Base-by-base conservation (phyloP, 2,888 invertebrate species). In the Drosophila anomalata region DNA sequence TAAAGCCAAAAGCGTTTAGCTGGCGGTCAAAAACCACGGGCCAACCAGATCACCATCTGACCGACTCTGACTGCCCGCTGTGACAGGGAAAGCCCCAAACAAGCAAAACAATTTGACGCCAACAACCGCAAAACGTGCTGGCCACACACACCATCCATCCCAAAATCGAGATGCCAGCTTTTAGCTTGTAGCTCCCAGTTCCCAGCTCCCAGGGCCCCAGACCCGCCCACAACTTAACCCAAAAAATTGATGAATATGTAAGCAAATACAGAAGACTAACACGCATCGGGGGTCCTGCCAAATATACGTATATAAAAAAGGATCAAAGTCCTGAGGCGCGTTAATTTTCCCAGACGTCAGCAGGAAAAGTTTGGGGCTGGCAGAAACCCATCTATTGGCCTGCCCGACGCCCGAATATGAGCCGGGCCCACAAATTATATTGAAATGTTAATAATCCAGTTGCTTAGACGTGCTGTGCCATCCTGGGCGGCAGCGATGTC, bases 361-460 rank as follows among this genome's bases (percentile, higher is more conserved):
- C 87, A 88, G 70, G 88, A 88, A 84, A 75, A 81, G 85, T 82
- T 75, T 63, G 76, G 39, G 66, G 73, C 61, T 50, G 22, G 22
- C 22, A 22, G 11, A 12, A 29, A 26, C 36, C 82, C 82, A 82
- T 87, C 79, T 79, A 48, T 20, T 44, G n/a, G 17, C 54, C 17
- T 17, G 42, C 22, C 29, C 31, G 57, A 68, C 1, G 17, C 17
- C 29, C 31, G 57, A 68, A 69, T 67, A 69, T 63, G 63, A 68
- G 56, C 51, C 67, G 39, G 14, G n/a, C 41, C 33, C 61, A 79
- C 78, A 87, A 84, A 84, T 79, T 78, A 82, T 78, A 88, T 88
- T 89, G 79, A 89, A 89, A 88, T 89, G 89, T 89, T 88, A 79
- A 89, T 88, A 88, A 88, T 89, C 88, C 79, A 83, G 83, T 83